Base-by-base conservation (phyloP, 2,113 vertebrate genomes). In the Marcusenius ussheri region DNA sequence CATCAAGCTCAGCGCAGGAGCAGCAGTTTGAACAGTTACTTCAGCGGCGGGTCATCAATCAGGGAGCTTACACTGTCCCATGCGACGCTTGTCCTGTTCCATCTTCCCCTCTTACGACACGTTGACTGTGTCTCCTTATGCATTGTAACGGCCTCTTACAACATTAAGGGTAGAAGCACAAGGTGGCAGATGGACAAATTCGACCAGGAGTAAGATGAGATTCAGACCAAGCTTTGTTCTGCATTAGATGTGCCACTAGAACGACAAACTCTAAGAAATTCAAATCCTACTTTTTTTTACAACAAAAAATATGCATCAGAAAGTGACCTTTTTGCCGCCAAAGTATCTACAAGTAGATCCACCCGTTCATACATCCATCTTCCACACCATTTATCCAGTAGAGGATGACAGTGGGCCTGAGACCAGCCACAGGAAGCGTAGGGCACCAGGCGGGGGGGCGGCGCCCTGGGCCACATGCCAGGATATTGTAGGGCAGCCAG, bases 121-220 rank as follows among this genome's bases (percentile, higher is more conserved):
- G 62, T 89, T 50, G 90, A 89, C 89, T 92, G 89, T 86, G 90
- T 90, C 89, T 85, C 89, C 31, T 77, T 89, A 87, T 88, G 83
- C 58, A 88, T 49, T 49, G 80, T 90, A 90, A 90, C 91, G 90
- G 86, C 70, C 90, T 62, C 80, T 92, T 90, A 91, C 88, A 62
- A 77, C 77, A 90, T 91, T 88, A 92, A 90, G 83, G 83, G 45
- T 51, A 58, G 50, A 85, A 31, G 49, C 5, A 49, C 42, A 62
- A 24, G 50, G 42, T 62, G 24, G 51, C 80, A 86, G 83, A 85
- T 27, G 17, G 53, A 85, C 80, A 85, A 45, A 58, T 24, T 42
- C 53, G 13, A n/a, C 58, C 17, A 83, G 21, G 0, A 46, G 15
- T 62, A 15, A 13, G 58, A 62, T 39, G 7, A 31, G 39, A 24